These are phyloP conservation scores for Marasmarcha lunaedactyla DNA, from an alignment of 2,888 invertebrate species.

Conservation along the genomic window DNA sequence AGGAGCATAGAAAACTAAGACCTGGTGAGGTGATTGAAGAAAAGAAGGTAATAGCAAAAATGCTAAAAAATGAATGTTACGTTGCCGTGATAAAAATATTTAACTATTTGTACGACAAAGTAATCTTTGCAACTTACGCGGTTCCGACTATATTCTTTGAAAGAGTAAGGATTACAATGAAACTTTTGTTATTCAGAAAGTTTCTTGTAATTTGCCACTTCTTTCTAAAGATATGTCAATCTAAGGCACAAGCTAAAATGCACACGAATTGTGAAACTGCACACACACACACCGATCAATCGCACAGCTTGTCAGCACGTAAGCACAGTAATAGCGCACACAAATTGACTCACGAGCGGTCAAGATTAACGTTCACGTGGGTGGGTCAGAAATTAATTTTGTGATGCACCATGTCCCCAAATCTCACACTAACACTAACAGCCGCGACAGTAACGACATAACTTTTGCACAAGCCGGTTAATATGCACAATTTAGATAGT, in stretches of 20 bases:
- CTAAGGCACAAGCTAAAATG: conserved; percentile 52
- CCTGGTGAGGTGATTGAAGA: conserved; percentile 95
- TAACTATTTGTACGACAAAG: conserved; percentile 50
- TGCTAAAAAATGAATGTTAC: conserved; percentile 58
- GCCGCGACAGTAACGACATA: conserved; percentile 50
- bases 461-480: conserved; percentile 54
- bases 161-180: conserved; percentile 9
- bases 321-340: conserved; percentile 48
- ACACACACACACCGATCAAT: conserved; percentile 53
- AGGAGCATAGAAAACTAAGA: conserved; percentile 92
- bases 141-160: conserved; percentile 33
- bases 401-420: conserved; percentile 12
- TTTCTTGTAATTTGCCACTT: neutral
- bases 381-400: no score
- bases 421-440: conserved; percentile 48
- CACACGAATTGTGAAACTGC: conserved; percentile 53
- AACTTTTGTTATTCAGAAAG: neutral
- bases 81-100: conserved; percentile 57
- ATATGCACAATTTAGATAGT: conserved; percentile 37
- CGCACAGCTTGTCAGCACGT: conserved; percentile 67
- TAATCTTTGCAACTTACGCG: conserved; percentile 57
- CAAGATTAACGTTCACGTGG: no score
- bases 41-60: conserved; percentile 84
- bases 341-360: no score
- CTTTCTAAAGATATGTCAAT: neutral